These are phyloP conservation scores for Enteromius fasciolatus DNA, from an alignment of 2,797 vertebrate genomes.

Conservation along the genomic window DNA sequence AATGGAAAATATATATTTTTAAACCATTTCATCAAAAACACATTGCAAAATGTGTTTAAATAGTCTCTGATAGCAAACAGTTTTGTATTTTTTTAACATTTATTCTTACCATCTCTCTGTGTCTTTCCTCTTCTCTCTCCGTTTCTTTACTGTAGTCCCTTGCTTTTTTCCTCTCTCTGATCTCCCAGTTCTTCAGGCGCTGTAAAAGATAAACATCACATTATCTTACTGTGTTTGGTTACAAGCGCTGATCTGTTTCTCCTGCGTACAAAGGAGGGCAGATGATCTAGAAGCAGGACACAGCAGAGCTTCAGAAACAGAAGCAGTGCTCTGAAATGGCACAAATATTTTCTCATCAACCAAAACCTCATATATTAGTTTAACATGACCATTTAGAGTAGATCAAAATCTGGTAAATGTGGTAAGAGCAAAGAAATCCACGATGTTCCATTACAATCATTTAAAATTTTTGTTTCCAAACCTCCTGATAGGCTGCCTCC, in stretches of 20 bases:
- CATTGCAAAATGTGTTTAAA: not conserved
- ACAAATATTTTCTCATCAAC: not conserved
- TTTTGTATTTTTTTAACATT: not conserved
- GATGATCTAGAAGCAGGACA: not conserved
- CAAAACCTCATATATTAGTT: not conserved
- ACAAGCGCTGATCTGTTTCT: not conserved
- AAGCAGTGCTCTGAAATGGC: not conserved
- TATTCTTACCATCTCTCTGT: conserved; percentile 88
- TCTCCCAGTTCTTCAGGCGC: conserved; percentile 99
- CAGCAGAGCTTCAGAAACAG: not conserved
- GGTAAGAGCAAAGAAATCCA: not conserved
- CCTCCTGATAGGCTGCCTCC: conserved; percentile 98
- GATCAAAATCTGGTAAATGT: not conserved
- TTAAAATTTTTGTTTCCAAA: conserved; percentile 59
- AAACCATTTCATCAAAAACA: not conserved
- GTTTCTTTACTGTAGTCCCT: conserved; percentile 93
- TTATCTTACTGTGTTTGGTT: not conserved
- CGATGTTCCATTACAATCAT: not conserved
- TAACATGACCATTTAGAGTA: not conserved
- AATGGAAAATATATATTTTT: not conserved
- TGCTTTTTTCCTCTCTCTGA: conserved; percentile 94
- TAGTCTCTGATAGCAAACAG: not conserved
- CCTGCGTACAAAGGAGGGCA: conserved; percentile 7
- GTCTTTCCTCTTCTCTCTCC: conserved; percentile 93
- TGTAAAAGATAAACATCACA: conserved; percentile 64